Evolutionary conservation across 2,113 vertebrate genomes (phyloP).

Genomic region (Numenius arquata): DNA sequence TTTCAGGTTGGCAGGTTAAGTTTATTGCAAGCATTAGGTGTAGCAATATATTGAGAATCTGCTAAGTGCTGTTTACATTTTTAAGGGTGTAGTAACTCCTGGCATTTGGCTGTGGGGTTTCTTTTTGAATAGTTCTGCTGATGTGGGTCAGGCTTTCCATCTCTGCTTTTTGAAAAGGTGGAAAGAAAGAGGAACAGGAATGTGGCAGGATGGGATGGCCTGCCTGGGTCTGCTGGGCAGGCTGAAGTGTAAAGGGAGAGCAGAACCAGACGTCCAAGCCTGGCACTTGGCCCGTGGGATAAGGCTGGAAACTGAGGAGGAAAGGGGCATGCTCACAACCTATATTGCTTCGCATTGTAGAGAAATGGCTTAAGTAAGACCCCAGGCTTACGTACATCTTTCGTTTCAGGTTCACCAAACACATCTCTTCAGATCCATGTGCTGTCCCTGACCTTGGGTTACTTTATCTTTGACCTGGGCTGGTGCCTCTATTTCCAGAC

Average conservation of each 20-base stretch:
- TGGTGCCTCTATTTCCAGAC: constrained; percentile 87
- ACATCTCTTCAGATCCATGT: constrained; percentile 80
- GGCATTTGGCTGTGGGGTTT: not conserved
- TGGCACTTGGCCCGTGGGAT: not conserved
- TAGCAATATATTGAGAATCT: not conserved
- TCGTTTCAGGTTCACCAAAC: constrained; percentile 81
- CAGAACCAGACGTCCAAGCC: not conserved
- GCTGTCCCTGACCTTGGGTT: constrained; percentile 83
- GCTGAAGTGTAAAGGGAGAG: not conserved
- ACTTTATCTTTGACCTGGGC: constrained; percentile 88
- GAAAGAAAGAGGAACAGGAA: not conserved
- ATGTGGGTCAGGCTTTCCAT: not conserved
- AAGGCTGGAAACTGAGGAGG: not conserved
- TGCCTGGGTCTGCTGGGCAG: not conserved
- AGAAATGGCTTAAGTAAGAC: not conserved
- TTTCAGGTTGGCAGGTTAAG: not conserved
- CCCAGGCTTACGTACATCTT: accelerated
- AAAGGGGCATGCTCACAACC: not conserved
- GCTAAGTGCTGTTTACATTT: not conserved
- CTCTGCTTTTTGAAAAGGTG: not conserved
- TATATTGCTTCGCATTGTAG: not conserved
- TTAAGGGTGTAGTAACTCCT: not conserved
- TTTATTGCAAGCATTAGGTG: not conserved
- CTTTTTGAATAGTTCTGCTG: not conserved
- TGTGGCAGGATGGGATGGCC: not conserved